A percentile compares a stretch with the other conserved stretches of the same genome.
Conservation (phyloP, 2,888 invertebrate species). For the Phaedon cochleariae region DNA sequence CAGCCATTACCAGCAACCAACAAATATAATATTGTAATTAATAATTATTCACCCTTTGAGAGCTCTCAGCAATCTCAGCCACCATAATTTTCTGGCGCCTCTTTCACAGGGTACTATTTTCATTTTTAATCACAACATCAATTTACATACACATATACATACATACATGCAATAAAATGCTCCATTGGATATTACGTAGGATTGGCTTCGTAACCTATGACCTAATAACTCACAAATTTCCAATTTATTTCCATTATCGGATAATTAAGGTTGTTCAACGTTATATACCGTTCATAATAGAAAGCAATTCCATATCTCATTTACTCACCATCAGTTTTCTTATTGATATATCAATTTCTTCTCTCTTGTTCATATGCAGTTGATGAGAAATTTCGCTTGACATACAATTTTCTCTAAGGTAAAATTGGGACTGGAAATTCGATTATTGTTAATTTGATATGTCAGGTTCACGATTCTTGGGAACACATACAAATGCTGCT, state of each 20-base stretch:
- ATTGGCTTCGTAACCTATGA: slow-evolving; percentile 38
- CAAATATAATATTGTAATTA: too few species aligned
- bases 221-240: slow-evolving; percentile 42
- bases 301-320: not conserved
- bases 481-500: too few species aligned
- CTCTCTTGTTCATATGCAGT: not conserved
- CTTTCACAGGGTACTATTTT: slow-evolving; percentile 5
- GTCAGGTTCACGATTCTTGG: too few species aligned
- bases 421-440: too few species aligned
- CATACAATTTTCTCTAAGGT: too few species aligned
- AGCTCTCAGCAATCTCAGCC: not conserved
- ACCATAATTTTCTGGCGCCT: slow-evolving; percentile 21
- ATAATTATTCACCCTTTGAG: not conserved
- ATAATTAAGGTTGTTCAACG: slow-evolving; percentile 29
- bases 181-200: slow-evolving; percentile 30
- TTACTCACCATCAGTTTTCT: not conserved
- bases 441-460: too few species aligned
- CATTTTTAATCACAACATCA: slow-evolving; percentile 6
- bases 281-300: slow-evolving; percentile 13
- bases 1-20: too few species aligned
- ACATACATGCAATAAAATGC: slow-evolving; percentile 7
- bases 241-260: slow-evolving; percentile 42
- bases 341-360: not conserved
- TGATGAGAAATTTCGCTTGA: not conserved
- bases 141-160: not conserved